A percentile compares a stretch with the other conserved stretches of the same genome.
phyloP scores from a whole-genome alignment of 2,113 vertebrate species.

The Pseudonaja textilis region DNA sequence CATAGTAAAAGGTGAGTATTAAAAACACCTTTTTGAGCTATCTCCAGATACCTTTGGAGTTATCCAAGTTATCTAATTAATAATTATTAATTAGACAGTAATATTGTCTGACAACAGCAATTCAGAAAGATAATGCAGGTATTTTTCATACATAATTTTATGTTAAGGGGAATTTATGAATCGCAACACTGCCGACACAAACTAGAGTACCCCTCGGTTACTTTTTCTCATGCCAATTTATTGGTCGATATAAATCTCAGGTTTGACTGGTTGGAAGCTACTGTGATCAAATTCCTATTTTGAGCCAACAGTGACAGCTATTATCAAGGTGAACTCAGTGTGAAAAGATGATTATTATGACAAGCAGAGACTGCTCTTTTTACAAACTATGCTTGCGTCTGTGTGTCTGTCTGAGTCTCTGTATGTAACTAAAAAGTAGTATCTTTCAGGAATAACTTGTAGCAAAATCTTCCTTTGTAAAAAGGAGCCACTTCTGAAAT shows the following conservation, averaged over 20 bases:
- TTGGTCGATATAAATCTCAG: neutral
- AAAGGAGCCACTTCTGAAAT: neutral
- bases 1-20: neutral
- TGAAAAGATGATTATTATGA: neutral
- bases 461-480: neutral
- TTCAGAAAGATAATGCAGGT: neutral
- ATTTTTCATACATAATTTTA: neutral
- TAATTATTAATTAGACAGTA: neutral
- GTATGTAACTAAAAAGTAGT: neutral
- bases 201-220: neutral
- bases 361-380: neutral
- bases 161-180: neutral
- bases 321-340: neutral
- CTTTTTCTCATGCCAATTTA: neutral
- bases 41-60: neutral
- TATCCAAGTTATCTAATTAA: neutral
- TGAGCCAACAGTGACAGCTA: neutral
- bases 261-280: neutral
- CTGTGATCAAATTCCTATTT: neutral
- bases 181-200: neutral
- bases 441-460: neutral
- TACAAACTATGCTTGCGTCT: neutral
- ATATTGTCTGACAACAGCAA: neutral
- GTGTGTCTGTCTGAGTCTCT: accelerated
- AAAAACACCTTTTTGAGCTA: neutral